A percentile compares a stretch with the other conserved stretches of the same genome.
Evolutionary conservation across 2,888 invertebrate species (phyloP).

Genomic region (Colostygia pectinataria): DNA sequence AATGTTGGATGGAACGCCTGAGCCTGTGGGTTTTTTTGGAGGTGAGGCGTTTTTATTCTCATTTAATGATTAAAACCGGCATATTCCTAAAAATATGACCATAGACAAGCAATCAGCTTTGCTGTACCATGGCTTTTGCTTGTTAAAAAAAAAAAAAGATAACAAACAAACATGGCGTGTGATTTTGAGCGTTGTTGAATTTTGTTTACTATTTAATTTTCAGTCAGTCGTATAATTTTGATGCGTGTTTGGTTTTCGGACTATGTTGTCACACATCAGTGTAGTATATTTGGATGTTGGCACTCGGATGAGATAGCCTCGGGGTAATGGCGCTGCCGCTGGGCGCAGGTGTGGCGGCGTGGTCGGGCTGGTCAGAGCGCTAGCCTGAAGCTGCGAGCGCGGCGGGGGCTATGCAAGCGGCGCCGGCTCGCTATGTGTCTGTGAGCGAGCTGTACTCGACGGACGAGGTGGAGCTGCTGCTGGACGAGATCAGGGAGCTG

Average conservation of each 20-base stretch:
- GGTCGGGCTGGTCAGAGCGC: conserved; percentile 8
- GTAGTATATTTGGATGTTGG: conserved; percentile 55
- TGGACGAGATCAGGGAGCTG: conserved; percentile 81
- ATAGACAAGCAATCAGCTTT: conserved; percentile 3
- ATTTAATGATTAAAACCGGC: too few species aligned
- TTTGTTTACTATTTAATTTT: conserved; percentile 65
- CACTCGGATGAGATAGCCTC: conserved; percentile 56
- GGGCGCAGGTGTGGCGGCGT: conserved; percentile 14
- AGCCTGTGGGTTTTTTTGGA: too few species aligned
- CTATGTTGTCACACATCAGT: conserved; percentile 57
- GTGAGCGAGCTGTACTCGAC: conserved; percentile 81
- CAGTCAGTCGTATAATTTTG: conserved; percentile 41
- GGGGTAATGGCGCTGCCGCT: conserved; percentile 11
- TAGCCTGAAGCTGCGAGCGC: conserved; percentile 46
- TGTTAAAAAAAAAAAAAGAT: conserved; percentile 49
- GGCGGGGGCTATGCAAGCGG: conserved; percentile 77
- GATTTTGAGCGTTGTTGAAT: conserved; percentile 52
- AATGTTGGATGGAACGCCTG: too few species aligned
- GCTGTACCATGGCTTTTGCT: too few species aligned
- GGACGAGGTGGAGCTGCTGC: conserved; percentile 81
- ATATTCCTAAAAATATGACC: background rate
- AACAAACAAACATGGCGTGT: conserved; percentile 79
- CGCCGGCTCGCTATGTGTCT: conserved; percentile 80
- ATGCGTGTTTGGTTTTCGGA: conserved; percentile 40
- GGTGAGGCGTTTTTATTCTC: too few species aligned